These are phyloP conservation scores for Pelagia noctiluca DNA, from an alignment of 30 jellyfish, hydroid and myxozoan genomes.

Conservation along the genomic window DNA sequence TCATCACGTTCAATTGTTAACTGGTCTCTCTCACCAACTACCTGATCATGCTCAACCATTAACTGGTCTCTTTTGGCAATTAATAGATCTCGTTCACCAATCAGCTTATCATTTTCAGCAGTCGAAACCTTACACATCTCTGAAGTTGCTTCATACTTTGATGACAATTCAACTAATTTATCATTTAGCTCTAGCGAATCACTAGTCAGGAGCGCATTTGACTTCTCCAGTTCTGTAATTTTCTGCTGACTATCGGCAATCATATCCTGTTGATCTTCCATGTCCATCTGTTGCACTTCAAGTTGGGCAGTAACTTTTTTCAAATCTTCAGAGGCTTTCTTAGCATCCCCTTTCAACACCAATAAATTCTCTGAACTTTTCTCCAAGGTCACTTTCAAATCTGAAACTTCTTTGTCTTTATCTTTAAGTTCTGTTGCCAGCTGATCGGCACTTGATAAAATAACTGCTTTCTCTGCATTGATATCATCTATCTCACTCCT, in stretches of 20 bases:
- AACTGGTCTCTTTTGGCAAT: too few species aligned
- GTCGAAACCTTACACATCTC: neutral
- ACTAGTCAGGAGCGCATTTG: neutral
- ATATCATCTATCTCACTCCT: neutral
- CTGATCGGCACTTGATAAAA: neutral
- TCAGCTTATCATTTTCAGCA: neutral
- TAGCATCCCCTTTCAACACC: neutral
- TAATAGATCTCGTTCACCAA: too few species aligned
- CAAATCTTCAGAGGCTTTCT: neutral
- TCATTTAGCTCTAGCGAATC: neutral
- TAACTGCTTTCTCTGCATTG: neutral
- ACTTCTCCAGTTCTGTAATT: neutral
- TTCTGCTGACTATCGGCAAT: neutral
- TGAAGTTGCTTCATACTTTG: neutral
- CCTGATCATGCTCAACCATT: too few species aligned
- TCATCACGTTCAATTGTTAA: too few species aligned
- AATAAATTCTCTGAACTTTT: neutral
- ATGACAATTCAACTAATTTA: neutral
- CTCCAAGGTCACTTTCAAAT: neutral
- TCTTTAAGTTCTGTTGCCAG: neutral
- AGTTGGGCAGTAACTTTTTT: neutral
- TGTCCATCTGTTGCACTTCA: neutral
- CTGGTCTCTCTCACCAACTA: too few species aligned
- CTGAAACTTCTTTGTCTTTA: neutral
- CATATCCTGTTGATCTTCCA: conserved; percentile 8